Evolutionary conservation across 2,888 invertebrate genomes (phyloP).

Genomic region (Exephanes ischioxanthus): DNA sequence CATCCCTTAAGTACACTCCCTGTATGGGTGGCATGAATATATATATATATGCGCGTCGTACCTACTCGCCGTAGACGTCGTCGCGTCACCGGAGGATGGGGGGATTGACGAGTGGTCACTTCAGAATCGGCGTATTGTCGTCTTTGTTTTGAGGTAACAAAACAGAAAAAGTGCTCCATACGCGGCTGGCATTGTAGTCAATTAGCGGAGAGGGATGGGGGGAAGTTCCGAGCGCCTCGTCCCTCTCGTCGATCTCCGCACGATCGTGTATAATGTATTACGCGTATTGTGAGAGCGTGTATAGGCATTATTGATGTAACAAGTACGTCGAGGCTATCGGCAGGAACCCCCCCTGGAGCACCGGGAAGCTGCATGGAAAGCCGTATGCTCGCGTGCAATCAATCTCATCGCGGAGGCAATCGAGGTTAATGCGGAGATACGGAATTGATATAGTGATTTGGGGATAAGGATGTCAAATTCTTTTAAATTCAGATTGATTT

Average conservation of each 20-base stretch:
- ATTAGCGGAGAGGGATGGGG: slow-evolving; percentile 76
- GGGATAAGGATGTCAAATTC: neutral
- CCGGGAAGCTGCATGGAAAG: slow-evolving; percentile 1
- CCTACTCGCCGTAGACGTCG: slow-evolving; percentile 22
- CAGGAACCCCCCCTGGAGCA: slow-evolving; percentile 7
- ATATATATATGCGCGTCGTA: slow-evolving; percentile 18
- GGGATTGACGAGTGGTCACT: slow-evolving; percentile 73
- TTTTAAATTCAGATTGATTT: too few relatives aligned
- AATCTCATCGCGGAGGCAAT: slow-evolving; percentile 48
- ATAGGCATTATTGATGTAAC: slow-evolving; percentile 42
- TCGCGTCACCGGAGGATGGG: slow-evolving; percentile 42
- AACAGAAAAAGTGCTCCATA: slow-evolving; percentile 84
- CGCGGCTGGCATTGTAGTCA: slow-evolving; percentile 81
- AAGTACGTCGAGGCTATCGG: neutral
- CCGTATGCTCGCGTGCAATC: slow-evolving; percentile 43
- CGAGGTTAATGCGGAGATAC: neutral
- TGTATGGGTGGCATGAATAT: slow-evolving; percentile 17
- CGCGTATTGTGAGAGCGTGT: slow-evolving; percentile 9
- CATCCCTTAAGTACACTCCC: slow-evolving; percentile 35
- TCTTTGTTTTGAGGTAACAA: slow-evolving; percentile 84
- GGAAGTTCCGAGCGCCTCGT: slow-evolving; percentile 4
- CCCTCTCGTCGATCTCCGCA: slow-evolving; percentile 23
- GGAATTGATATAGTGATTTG: neutral
- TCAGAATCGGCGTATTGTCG: slow-evolving; percentile 79
- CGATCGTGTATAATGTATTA: slow-evolving; percentile 16